These are phyloP conservation scores for Muscicapa striata DNA, from an alignment of 2,797 vertebrate species.

Conservation along the genomic window DNA sequence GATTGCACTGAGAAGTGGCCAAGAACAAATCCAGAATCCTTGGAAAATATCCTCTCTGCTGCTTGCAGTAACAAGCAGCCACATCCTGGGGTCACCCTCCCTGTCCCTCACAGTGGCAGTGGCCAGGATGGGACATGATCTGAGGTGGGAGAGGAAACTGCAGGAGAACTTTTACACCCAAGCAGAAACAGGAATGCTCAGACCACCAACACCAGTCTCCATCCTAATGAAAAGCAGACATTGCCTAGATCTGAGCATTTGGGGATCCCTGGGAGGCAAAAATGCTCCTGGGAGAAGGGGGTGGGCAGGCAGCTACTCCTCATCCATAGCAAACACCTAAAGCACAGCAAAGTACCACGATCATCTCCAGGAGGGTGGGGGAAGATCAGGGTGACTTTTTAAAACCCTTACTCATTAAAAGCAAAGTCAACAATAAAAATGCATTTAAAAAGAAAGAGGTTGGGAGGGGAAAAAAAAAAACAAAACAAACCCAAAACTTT, in stretches of 20 bases:
- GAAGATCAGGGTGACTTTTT: not conserved
- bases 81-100: not conserved
- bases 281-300: not conserved
- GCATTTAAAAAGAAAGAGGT: not conserved
- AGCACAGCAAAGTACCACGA: not conserved
- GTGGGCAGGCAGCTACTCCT: not conserved
- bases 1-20: fast-evolving
- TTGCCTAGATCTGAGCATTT: not conserved
- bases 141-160: not conserved
- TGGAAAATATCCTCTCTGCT: not conserved
- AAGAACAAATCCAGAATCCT: not conserved
- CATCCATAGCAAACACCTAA: not conserved
- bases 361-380: not conserved
- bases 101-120: not conserved
- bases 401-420: not conserved
- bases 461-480: not conserved
- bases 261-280: not conserved
- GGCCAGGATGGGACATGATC: not conserved
- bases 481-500: not conserved
- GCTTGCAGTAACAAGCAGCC: not conserved
- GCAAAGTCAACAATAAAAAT: not conserved
- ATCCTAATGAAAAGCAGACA: not conserved
- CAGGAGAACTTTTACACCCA: not conserved
- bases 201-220: fast-evolving
- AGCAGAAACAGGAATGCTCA: not conserved